These are phyloP conservation scores for Papilio aristodemus DNA, from an alignment of 1,140 invertebrate genomes.

Conservation along the genomic window DNA sequence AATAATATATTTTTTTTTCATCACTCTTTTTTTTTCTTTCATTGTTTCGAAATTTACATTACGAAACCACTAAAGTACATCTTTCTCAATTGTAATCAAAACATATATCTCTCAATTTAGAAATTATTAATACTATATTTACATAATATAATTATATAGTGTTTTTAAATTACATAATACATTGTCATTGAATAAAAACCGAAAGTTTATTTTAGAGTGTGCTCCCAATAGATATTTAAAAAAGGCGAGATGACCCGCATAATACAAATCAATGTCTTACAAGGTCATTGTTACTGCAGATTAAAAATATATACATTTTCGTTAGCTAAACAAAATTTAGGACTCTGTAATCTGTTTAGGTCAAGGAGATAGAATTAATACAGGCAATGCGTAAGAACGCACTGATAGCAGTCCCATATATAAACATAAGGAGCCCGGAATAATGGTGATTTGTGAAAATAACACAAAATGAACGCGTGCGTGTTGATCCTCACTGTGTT, in stretches of 20 bases:
- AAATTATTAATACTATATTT: too few species aligned
- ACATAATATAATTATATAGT: too few species aligned
- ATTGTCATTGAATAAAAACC: not conserved
- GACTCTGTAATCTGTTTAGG: slow-evolving; percentile 45
- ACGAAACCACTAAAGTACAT: too few species aligned
- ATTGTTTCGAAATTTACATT: too few species aligned
- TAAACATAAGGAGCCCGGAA: slow-evolving; percentile 49
- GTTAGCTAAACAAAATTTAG: slow-evolving; percentile 42
- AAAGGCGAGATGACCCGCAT: slow-evolving; percentile 7
- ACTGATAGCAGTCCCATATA: slow-evolving; percentile 64
- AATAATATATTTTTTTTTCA: too few species aligned
- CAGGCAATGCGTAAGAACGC: slow-evolving; percentile 42
- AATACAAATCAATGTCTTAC: slow-evolving; percentile 2
- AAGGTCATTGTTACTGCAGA: slow-evolving; percentile 3
- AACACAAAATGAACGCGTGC: slow-evolving; percentile 57
- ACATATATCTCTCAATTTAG: too few species aligned
- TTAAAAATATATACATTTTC: slow-evolving; percentile 23
- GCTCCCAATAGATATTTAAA: not conserved
- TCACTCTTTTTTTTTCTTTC: too few species aligned
- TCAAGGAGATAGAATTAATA: slow-evolving; percentile 50
- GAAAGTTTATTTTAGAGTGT: not conserved
- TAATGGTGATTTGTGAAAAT: slow-evolving; percentile 54
- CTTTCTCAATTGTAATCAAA: too few species aligned
- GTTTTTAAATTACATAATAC: too few species aligned
- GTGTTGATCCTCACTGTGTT: slow-evolving; percentile 41